phyloP scores from a whole-genome alignment of 2,797 vertebrate species.

The Melanotaenia maccullochi region DNA sequence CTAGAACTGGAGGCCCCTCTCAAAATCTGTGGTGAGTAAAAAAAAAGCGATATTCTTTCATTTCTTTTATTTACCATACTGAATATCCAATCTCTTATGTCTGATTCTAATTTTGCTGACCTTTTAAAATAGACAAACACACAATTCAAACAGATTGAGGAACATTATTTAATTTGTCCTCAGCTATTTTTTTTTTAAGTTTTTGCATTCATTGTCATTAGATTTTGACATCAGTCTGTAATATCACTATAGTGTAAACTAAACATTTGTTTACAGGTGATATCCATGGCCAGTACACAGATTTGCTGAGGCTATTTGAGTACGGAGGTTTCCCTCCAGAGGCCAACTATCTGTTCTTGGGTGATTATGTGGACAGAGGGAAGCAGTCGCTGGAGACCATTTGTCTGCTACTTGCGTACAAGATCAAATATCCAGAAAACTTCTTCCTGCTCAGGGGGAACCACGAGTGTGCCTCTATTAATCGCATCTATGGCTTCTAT shows the following conservation, averaged over 20 bases:
- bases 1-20: slow-evolving; percentile 93
- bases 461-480: slow-evolving; percentile 97
- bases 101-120: neutral
- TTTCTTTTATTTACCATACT: neutral
- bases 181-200: too few species aligned
- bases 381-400: slow-evolving; percentile 98
- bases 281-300: slow-evolving; percentile 98
- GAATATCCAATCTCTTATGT: neutral
- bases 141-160: neutral
- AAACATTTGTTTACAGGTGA: slow-evolving; percentile 82
- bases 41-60: neutral
- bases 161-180: neutral
- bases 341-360: slow-evolving; percentile 97
- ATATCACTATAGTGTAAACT: neutral
- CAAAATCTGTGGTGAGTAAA: slow-evolving; percentile 91
- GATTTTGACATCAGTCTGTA: too few species aligned
- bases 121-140: neutral
- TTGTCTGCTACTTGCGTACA: slow-evolving; percentile 95
- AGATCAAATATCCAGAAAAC: slow-evolving; percentile 98
- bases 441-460: slow-evolving; percentile 97
- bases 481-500: slow-evolving; percentile 98
- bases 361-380: slow-evolving; percentile 96
- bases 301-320: slow-evolving; percentile 94
- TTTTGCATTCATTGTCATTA: too few species aligned
- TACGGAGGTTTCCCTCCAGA: slow-evolving; percentile 97